Evolutionary conservation across 2,888 invertebrate genomes (phyloP).

Genomic region (Atrina japonica): DNA sequence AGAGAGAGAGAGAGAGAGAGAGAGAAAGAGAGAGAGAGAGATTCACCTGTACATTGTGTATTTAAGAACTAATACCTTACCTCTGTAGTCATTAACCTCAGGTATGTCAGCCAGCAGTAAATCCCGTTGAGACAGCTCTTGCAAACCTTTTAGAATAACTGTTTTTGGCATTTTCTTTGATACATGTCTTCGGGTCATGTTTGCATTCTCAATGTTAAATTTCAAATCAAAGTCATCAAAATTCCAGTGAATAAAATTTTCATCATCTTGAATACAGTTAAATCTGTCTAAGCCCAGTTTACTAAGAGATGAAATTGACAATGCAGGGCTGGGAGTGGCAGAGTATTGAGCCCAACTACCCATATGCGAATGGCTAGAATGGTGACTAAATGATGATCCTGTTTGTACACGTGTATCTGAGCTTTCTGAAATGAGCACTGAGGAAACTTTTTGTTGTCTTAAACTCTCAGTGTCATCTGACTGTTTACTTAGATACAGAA

Average conservation of each 20-base stretch:
- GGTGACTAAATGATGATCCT: neutral
- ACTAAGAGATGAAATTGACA: conserved; percentile 38
- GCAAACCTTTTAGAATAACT: conserved; percentile 54
- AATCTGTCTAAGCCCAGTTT: conserved; percentile 22
- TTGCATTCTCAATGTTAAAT: conserved; percentile 9
- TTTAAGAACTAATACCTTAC: no score
- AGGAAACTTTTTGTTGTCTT: conserved; percentile 21
- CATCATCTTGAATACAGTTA: conserved; percentile 62
- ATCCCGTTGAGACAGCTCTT: conserved; percentile 44
- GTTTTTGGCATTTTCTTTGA: conserved; percentile 37
- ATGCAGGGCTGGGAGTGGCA: conserved; percentile 56
- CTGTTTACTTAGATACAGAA: conserved; percentile 66
- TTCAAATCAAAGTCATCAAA: conserved; percentile 52
- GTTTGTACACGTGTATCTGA: neutral
- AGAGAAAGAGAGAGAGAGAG: no score
- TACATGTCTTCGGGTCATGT: conserved; percentile 11
- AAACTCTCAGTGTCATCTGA: conserved; percentile 8
- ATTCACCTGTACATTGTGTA: no score
- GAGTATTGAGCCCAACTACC: conserved; percentile 42
- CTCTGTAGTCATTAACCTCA: conserved; percentile 55
- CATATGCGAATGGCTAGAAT: conserved; percentile 12
- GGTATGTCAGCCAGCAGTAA: conserved; percentile 53
- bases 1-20: no score
- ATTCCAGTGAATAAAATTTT: conserved; percentile 71
- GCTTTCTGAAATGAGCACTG: conserved; percentile 20